Base-by-base conservation (phyloP, 2,113 vertebrate genomes). In the Rhinolophus sinicus region DNA sequence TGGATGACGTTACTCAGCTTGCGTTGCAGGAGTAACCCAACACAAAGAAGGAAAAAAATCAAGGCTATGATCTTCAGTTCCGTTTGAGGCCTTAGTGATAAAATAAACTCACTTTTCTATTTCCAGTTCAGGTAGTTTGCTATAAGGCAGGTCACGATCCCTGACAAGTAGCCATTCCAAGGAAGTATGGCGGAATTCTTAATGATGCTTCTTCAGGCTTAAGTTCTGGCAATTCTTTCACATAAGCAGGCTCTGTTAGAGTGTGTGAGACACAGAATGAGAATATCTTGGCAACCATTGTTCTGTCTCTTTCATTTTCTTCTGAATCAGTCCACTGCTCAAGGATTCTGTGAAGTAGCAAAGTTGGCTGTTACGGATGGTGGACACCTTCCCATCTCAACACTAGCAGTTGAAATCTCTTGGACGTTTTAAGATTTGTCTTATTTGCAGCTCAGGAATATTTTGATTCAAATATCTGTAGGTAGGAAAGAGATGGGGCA, bases 381-480 rank as follows among this genome's bases (percentile, higher is more conserved):
- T 94, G 30, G 10, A 84, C 90, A 87, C 76, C 28, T 88, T 96
- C 33, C 21, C 67, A 52, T 93, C 88, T 92, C 11, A 67, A 12
- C 56, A 73, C 21, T 18, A 65, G 16, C 76, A 94, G 16, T 58
- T 97, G 47, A 80, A 97, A 95, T 86, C 2, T 80, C 88, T n/a
- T 56, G 38, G 16, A 5, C 75, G 38, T 95, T 96, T 92, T 69
- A 95, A 95, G 7, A 80, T 80, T 58, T 78, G 6, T 38, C 90
- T 96, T 86, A 54, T 85, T 64, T 95, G 26, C 60, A 72, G 62
- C 18, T 44, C 8, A 80, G 52, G 14, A 44, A 88, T 88, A 60
- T 28, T 95, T 7, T 47, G 3, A 96, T 97, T 96, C 65, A 96
- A 94, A 69, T 86, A 95, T 86, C 6, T 60, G 8, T 62, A 97